Conservation (phyloP, 2,113 vertebrate genomes). For the Thamnophis sirtalis region DNA sequence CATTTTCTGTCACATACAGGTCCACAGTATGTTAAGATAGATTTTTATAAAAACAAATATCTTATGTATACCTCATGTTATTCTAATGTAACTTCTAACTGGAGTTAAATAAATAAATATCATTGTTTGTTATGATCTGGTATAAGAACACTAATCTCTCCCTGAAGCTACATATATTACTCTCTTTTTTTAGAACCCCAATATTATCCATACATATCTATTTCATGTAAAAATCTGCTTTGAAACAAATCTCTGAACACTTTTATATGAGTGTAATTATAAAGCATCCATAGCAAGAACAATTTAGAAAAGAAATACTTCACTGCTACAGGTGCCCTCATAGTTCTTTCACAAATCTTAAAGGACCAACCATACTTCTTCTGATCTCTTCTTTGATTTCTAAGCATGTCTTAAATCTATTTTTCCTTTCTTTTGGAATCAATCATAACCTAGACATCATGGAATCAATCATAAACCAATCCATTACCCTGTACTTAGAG, state of each 20-base stretch:
- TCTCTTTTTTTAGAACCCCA: constrained; percentile 5
- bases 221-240: constrained; percentile 30
- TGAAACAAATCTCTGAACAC: not conserved
- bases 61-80: not conserved
- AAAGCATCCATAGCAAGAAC: not conserved
- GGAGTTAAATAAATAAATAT: not conserved
- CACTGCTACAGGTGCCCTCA: constrained; percentile 8
- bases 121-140: not conserved
- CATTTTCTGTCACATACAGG: constrained; percentile 13
- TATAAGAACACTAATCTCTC: not conserved
- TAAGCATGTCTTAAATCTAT: constrained; percentile 23
- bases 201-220: not conserved
- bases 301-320: not conserved
- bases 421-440: constrained; percentile 8
- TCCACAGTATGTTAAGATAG: constrained; percentile 4
- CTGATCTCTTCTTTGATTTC: constrained; percentile 36
- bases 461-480: too few species aligned
- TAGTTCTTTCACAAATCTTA: constrained; percentile 26
- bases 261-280: not conserved
- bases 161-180: not conserved
- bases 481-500: too few species aligned
- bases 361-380: constrained; percentile 12
- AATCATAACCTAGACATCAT: too few species aligned
- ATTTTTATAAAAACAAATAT: not conserved
- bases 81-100: not conserved